Evolutionary conservation across 2,113 vertebrate genomes (phyloP).

Genomic region (Chaetura pelagica): DNA sequence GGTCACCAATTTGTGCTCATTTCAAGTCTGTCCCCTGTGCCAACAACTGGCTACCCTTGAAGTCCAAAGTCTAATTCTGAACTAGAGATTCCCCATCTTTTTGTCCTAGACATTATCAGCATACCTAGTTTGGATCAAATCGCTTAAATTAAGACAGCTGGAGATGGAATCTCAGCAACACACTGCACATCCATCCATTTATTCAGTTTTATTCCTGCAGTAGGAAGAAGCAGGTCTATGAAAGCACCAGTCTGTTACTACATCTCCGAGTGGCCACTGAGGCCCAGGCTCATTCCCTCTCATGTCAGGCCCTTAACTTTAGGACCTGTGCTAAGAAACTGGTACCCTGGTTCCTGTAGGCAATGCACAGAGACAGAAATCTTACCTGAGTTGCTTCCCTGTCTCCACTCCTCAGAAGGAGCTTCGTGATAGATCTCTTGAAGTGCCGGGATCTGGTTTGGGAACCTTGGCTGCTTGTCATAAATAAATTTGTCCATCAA

Average conservation of each 20-base stretch:
- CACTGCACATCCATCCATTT: fast-evolving
- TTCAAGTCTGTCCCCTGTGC: neutral
- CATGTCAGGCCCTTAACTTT: neutral
- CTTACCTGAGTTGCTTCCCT: neutral
- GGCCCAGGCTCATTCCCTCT: neutral
- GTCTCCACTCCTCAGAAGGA: neutral
- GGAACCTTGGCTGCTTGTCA: neutral
- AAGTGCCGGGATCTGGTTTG: neutral
- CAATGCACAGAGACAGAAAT: neutral
- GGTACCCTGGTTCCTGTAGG: neutral
- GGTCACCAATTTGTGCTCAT: constrained; percentile 28
- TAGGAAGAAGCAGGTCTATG: neutral
- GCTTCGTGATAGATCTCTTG: neutral
- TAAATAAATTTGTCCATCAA: neutral
- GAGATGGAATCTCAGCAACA: neutral
- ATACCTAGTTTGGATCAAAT: neutral
- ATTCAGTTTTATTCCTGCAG: neutral
- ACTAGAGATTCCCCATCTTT: neutral
- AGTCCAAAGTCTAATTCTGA: neutral
- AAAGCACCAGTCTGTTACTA: neutral
- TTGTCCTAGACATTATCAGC: neutral
- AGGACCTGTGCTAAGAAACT: neutral
- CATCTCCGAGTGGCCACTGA: neutral
- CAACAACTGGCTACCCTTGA: neutral
- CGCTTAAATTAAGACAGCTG: neutral